Evolutionary conservation across 2,113 vertebrate genomes (phyloP).

Genomic region (Pollachius pollachius): DNA sequence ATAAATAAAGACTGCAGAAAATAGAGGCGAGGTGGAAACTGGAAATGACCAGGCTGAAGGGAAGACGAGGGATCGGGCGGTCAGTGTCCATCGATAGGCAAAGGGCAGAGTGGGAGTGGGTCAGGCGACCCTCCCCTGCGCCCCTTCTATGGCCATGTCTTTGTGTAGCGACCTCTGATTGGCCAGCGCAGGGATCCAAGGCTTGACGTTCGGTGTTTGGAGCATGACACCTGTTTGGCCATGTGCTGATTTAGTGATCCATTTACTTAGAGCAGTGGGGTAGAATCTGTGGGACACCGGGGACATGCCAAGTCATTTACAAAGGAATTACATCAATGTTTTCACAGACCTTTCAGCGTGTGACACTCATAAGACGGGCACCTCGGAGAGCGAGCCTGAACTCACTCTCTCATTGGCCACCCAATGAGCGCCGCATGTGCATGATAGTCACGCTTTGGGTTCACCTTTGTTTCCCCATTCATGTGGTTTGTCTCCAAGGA

Average conservation of each 20-base stretch:
- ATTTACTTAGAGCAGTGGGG: slow-evolving; percentile 73
- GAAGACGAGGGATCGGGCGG: slow-evolving; percentile 15
- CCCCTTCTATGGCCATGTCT: slow-evolving; percentile 80
- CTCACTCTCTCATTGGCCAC: slow-evolving; percentile 14
- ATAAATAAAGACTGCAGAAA: too few species aligned
- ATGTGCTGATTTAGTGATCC: slow-evolving; percentile 78
- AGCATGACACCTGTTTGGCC: slow-evolving; percentile 79
- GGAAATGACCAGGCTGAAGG: too few species aligned
- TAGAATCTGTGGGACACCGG: slow-evolving; percentile 57
- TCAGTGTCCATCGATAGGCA: slow-evolving; percentile 18
- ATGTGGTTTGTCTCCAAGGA: too few species aligned
- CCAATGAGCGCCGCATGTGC: slow-evolving; percentile 6
- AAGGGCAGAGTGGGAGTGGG: slow-evolving; percentile 51
- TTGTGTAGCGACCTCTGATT: slow-evolving; percentile 66
- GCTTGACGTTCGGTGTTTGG: slow-evolving; percentile 72
- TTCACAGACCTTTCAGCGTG: slow-evolving; percentile 55
- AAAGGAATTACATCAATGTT: slow-evolving; percentile 66
- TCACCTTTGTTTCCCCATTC: background rate
- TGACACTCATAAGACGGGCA: slow-evolving; percentile 33
- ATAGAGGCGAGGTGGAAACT: too few species aligned
- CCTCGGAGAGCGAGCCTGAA: slow-evolving; percentile 7
- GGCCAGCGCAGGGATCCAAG: slow-evolving; percentile 45
- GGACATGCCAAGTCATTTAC: slow-evolving; percentile 78
- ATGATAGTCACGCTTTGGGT: background rate
- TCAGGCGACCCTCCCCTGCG: slow-evolving; percentile 70